Evolutionary conservation across 1,140 invertebrate genomes (phyloP), one percentile per base, ranked within the genome.

Genomic region (Sarcophaga bullata): DNA sequence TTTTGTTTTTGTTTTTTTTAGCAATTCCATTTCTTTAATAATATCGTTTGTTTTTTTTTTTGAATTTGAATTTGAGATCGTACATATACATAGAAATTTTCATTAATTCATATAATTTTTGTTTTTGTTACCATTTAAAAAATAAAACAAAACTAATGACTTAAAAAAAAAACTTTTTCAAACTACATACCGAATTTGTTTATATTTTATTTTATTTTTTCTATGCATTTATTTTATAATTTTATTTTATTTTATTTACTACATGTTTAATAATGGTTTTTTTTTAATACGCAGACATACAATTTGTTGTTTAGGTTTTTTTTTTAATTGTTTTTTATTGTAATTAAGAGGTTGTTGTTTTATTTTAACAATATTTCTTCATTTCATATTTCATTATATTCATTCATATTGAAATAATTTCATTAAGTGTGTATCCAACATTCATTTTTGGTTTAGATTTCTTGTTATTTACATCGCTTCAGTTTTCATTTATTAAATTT

Each of bases 91-190:
- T n/a, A 58, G 15, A 58, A 58, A n/a, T 58, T 58, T n/a, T 37
- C 25, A 37, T 37, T 37, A 37, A 37, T 37, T 37, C 25, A 37
- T 37, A 37, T 37, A 2, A 37, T 52, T 52, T 52, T 52, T 52
- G 49, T 50, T 50, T n/a, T 50, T 8, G 49, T 10, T 6, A 52
- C 8, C 50, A 52, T 10, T 13, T 10, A 68, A 68, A n/a, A 68
- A 68, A 68, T 9, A 68, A 68, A 68, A 68, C n/a, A 52, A 19
- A 68, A 68, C n/a, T 68, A 68, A 68, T 68, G 62, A 68, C 62
- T 68, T 68, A 25, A 68, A 52, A 25, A 68, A 52, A 52, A 52
- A 19, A 37, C 25, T 37, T 37, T 37, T 37, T 37, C 25, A 37
- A 37, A 37, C 25, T 37, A 37, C 25, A 37, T 37, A 37, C 25